Conservation (phyloP, 2,888 invertebrate genomes). For the Spialia ferax region DNA sequence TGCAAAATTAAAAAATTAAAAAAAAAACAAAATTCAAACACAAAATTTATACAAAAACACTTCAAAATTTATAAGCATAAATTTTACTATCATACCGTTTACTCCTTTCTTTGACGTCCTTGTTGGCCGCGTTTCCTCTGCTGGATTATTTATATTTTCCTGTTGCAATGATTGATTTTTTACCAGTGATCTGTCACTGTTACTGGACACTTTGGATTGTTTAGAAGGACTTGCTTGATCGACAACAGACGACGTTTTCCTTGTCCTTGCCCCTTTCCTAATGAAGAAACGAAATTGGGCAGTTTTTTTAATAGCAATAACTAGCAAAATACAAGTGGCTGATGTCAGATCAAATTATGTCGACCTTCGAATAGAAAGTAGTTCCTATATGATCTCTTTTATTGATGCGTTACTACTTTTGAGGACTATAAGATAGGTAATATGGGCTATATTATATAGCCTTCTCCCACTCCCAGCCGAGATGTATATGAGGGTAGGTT, state of each 20-base stretch:
- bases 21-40: no score
- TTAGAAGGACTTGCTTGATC: conserved; percentile 1
- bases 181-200: neutral
- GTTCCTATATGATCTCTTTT: no score
- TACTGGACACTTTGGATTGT: neutral
- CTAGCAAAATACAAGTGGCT: neutral
- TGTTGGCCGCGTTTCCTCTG: neutral
- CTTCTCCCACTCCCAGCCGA: no score
- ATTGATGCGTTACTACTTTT: neutral
- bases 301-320: neutral
- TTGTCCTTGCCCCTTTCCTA: conserved; percentile 1
- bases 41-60: no score
- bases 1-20: no score
- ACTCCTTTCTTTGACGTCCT: neutral
- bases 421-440: no score
- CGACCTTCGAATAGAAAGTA: no score
- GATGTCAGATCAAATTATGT: neutral
- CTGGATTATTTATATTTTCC: neutral
- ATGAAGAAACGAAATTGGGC: neutral
- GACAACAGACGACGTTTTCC: neutral
- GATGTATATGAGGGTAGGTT: no score
- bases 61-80: neutral
- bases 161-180: neutral
- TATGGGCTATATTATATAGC: no score
- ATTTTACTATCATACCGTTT: conserved; percentile 7